Evolutionary conservation across 2,888 invertebrate species (phyloP), one percentile per base, ranked within the genome.

Genomic region (Megalurothrips usitatus): DNA sequence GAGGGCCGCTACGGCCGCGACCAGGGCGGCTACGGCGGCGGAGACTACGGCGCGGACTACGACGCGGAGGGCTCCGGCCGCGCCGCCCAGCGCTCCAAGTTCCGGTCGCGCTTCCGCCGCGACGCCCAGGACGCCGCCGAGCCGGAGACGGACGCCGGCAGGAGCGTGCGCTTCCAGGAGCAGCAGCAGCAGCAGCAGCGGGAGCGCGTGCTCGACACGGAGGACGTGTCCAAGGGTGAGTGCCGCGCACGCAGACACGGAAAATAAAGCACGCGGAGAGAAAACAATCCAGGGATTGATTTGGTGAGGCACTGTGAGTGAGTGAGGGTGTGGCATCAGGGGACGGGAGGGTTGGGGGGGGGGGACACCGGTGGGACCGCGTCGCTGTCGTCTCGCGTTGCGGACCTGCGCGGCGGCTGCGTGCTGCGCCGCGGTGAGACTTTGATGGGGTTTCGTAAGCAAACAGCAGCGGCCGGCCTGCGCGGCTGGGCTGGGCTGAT

Each of bases 161-260:
- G 81, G 87, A 89, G 82, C 47, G 83, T 80, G 12, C 81, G 82
- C 68, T 80, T 63, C 1, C 82, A 84, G 79, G 89, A 89, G 84
- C 89, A 89, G 87, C 90, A 85, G 48, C 84, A 85, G 48, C 84
- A 84, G 49, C 85, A 85, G 81, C 86, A 87, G 84, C 91, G 95
- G 84, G 93, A 93, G 85, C 89, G 91, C 52, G 94, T 96, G 0
- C 88, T 94, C 82, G 96, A 96, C 85, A 96, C 96, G 11, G 96
- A 97, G 88, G 96, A 96, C 86, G 96, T 94, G 0, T 94, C 96
- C 10, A 84, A 84, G 81, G 85, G 68, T 75, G 58, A 68, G 68
- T 68, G 6, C 52, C 52, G 52, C 52, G 14, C 2, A 11, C 14
- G 14, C 34, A 43, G 2, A 4, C 34, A 4, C 34, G 6, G 6